A percentile compares a stretch with the other conserved stretches of the same genome.
These are phyloP conservation scores for Drosophila sordidula DNA, from an alignment of 2,888 invertebrate genomes.

Conservation along the genomic window DNA sequence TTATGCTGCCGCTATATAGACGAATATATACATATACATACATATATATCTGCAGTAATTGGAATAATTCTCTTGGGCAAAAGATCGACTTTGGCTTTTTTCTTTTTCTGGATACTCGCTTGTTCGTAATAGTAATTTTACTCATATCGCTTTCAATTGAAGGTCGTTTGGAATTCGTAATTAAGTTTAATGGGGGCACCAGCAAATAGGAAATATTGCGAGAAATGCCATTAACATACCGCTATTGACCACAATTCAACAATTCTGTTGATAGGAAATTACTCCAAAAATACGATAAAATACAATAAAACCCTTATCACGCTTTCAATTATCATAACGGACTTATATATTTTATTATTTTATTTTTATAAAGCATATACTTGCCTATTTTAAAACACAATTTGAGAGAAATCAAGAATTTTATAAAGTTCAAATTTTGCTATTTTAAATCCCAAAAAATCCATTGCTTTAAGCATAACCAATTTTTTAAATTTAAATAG, in stretches of 20 bases:
- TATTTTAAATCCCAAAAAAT: too few relatives aligned
- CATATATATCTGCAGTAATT: slow-evolving; percentile 19
- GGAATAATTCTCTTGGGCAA: not conserved
- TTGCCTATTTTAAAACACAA: too few relatives aligned
- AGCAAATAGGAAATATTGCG: slow-evolving; percentile 5
- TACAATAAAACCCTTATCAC: too few relatives aligned
- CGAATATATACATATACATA: not conserved
- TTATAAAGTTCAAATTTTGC: too few relatives aligned
- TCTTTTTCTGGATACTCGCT: not conserved
- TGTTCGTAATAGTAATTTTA: slow-evolving; percentile 12
- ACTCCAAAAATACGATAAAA: not conserved
- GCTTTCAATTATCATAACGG: not conserved
- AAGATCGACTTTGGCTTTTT: slow-evolving; percentile 8
- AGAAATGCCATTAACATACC: slow-evolving; percentile 13
- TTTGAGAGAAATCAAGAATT: too few relatives aligned
- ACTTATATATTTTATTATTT: not conserved
- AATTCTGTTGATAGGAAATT: not conserved
- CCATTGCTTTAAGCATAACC: too few relatives aligned
- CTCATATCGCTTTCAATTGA: slow-evolving; percentile 44
- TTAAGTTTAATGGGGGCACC: slow-evolving; percentile 35
- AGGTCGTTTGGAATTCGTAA: slow-evolving; percentile 31
- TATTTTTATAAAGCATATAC: too few relatives aligned
- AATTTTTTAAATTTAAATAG: too few relatives aligned
- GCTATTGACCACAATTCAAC: not conserved
- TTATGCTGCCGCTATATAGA: slow-evolving; percentile 25